phyloP scores from a whole-genome alignment of 2,888 invertebrate genomes.

The Pecten maximus region DNA sequence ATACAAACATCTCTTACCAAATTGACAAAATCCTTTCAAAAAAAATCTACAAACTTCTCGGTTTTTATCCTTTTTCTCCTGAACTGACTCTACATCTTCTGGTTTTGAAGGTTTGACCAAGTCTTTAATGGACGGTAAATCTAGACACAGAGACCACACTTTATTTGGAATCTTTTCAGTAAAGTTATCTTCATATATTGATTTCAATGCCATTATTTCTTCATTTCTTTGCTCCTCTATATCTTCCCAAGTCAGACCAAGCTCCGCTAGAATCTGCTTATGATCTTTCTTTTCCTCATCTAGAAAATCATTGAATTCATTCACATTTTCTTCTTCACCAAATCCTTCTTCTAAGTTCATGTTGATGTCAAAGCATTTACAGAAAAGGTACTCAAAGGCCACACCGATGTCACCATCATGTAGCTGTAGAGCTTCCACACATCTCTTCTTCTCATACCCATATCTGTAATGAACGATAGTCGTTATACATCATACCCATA shows the following conservation, averaged over 20 bases:
- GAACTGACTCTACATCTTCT: conserved; percentile 8
- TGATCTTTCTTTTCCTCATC: not conserved
- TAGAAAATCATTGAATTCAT: conserved; percentile 21
- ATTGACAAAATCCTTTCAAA: conserved; percentile 74
- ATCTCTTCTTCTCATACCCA: conserved; percentile 75
- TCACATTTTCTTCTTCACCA: conserved; percentile 38
- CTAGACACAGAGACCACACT: conserved; percentile 74
- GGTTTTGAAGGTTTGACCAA: conserved; percentile 55
- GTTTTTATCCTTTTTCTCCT: conserved; percentile 45
- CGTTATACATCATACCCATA: not conserved
- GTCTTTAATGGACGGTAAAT: conserved; percentile 66
- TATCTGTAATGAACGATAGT: conserved; percentile 65
- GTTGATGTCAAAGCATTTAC: conserved; percentile 69
- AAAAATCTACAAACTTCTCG: conserved; percentile 70
- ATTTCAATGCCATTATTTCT: conserved; percentile 76
- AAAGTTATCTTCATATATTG: conserved; percentile 77
- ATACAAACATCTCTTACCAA: conserved; percentile 70
- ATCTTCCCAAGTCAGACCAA: conserved; percentile 54
- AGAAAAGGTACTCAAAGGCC: conserved; percentile 75
- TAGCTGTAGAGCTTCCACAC: conserved; percentile 72
- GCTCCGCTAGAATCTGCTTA: conserved; percentile 37
- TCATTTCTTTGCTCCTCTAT: conserved; percentile 73
- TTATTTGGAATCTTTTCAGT: conserved; percentile 72
- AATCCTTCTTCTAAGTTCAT: conserved; percentile 34
- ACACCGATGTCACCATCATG: conserved; percentile 76